Base-by-base conservation (phyloP, 2,888 invertebrate species). In the Sphinx pinastri region DNA sequence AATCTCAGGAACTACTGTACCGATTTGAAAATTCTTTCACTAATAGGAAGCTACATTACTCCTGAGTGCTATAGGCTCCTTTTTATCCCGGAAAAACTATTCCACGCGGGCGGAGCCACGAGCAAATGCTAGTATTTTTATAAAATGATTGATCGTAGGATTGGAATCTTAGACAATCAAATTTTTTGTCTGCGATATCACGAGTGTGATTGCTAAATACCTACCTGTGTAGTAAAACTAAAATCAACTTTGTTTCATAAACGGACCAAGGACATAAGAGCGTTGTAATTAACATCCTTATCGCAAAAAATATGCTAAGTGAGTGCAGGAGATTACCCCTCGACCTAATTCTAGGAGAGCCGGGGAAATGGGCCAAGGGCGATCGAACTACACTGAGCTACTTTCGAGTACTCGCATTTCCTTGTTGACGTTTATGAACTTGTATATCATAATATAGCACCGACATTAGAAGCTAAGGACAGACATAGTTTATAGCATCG, bases 351-450 rank as follows among this genome's bases (percentile, higher is more conserved):
- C 77, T 80, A 81, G 74, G 74, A 74, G 74, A 75, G 77, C 67
- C 72, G 72, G 73, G 72, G 75, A 80, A 83, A 86, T 87, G 76
- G 89, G 88, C 79, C 91, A 91, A 89, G 91, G 91, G 75, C 84
- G 80, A 77, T 81, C 77, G 81, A 81, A 74, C 80, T 74, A 73
- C 71, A 72, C 75, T 71, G 73, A 71, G 80, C 80, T 76, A 75
- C 72, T 5, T 59, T 38, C 31, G 54, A 54, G 14, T 60, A 57
- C 58, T 74, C 76, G 80, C 73, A 77, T 75, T 77, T 76, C 74
- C 74, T 76, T 75, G 72, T 70, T 47, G 49, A 72, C 68, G 71
- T 71, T 75, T 63, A 19, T 66, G 31, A 60, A 25, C 16, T 52
- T 13, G 16, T 47, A 14, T 45, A 2, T 66, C n/a, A 19, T 11